These are phyloP conservation scores for Aradophagus sp. DNA, from an alignment of 1,140 invertebrate genomes.

Conservation along the genomic window DNA sequence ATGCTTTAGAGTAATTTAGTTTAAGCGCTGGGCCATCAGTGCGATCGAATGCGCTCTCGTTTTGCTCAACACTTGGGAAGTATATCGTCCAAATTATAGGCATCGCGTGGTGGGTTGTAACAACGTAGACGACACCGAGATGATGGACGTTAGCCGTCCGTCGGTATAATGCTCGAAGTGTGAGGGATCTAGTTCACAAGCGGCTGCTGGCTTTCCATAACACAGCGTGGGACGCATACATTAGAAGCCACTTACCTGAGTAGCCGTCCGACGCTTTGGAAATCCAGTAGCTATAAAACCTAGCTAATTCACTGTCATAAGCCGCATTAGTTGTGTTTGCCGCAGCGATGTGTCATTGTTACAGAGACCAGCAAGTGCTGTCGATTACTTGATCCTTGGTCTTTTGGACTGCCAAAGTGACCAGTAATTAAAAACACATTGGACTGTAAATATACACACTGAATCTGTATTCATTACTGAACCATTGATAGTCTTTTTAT, in stretches of 20 bases:
- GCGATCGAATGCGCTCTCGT: constrained; percentile 13
- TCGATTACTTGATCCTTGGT: too few species aligned
- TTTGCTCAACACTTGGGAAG: constrained; percentile 31
- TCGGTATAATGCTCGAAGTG: constrained; percentile 62
- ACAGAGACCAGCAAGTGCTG: constrained; percentile 5
- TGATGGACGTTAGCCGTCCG: constrained; percentile 68
- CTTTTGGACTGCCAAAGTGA: too few species aligned
- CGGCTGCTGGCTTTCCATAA: constrained; percentile 58
- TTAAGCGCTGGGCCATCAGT: constrained; percentile 6
- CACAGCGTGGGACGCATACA: constrained; percentile 21
- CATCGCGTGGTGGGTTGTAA: constrained; percentile 63
- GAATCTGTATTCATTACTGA: too few species aligned
- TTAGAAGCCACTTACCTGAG: constrained; percentile 23
- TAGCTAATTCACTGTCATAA: constrained; percentile 61
- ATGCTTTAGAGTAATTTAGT: constrained; percentile 14
- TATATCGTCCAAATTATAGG: constrained; percentile 61
- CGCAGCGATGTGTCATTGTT: constrained; percentile 12
- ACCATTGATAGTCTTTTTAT: too few species aligned
- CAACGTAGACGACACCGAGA: constrained; percentile 68
- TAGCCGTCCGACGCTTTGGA: constrained; percentile 33
- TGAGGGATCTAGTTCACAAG: constrained; percentile 54
- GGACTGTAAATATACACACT: too few species aligned
- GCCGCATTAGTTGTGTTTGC: constrained; percentile 42
- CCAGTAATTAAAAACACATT: too few species aligned
- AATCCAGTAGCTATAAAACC: constrained; percentile 51